Percentiles rank a stretch among this genome's conserved stretches.
phyloP scores from a whole-genome alignment of 2,888 invertebrate genomes.

The Drosophila pseudotakahashii region DNA sequence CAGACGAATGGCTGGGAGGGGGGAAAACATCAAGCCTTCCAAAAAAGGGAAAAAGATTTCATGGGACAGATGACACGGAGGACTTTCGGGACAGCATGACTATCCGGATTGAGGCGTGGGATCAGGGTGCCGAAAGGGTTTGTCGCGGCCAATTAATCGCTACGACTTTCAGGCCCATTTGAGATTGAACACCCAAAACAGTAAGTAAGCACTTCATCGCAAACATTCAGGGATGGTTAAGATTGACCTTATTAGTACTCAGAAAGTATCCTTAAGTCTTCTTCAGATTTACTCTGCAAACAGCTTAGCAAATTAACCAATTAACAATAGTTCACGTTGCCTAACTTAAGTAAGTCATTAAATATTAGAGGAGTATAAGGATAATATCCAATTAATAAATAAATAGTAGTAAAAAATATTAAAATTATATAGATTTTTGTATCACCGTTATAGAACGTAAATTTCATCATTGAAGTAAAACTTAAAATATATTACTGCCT shows the following conservation, averaged over 20 bases:
- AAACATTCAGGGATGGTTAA: neutral
- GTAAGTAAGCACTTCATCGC: neutral
- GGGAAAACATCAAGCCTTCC: slow-evolving; percentile 1
- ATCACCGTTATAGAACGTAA: too few relatives aligned
- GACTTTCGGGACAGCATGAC: slow-evolving; percentile 13
- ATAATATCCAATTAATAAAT: too few relatives aligned
- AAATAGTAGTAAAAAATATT: too few relatives aligned
- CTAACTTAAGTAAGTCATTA: too few relatives aligned
- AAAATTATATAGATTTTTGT: too few relatives aligned
- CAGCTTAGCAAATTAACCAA: neutral
- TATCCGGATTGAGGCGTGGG: slow-evolving; percentile 3
- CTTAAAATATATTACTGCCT: neutral
- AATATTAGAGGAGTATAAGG: too few relatives aligned
- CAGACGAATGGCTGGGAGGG: neutral
- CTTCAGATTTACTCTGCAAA: neutral
- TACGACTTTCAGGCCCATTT: slow-evolving; percentile 12
- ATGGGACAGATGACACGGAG: slow-evolving; percentile 21
- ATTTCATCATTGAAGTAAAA: neutral
- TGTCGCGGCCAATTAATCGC: slow-evolving; percentile 12
- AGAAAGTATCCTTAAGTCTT: too few relatives aligned
- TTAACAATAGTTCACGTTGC: neutral
- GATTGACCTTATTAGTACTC: too few relatives aligned
- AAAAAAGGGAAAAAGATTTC: slow-evolving; percentile 23
- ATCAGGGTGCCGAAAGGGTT: slow-evolving; percentile 15
- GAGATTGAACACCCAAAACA: neutral